A percentile compares a stretch with the other conserved stretches of the same genome.
Conservation (phyloP, 37 sponge, comb jelly and placozoan species). For the Amphimedon queenslandica region DNA sequence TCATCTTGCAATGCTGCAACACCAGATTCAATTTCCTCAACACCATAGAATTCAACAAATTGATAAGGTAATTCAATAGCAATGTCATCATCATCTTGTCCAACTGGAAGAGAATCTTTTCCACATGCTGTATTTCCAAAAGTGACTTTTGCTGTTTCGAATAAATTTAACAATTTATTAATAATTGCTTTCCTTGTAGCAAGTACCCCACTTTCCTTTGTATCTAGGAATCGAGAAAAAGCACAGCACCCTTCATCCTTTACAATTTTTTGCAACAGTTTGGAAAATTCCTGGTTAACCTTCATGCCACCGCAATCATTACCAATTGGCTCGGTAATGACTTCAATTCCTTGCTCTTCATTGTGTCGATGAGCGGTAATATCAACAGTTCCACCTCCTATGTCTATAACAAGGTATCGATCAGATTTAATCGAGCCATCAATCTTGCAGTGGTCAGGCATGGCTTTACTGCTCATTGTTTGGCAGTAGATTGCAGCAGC, state of each 20-base stretch:
- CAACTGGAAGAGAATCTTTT: not conserved
- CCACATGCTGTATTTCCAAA: constrained; percentile 16
- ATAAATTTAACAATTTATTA: constrained; percentile 16
- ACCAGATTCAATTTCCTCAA: not conserved
- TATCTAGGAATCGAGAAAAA: constrained; percentile 10
- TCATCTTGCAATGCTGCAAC: not conserved
- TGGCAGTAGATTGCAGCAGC: constrained; percentile 25
- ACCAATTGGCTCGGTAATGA: constrained; percentile 14
- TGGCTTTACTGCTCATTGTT: not conserved
- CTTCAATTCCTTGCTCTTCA: not conserved
- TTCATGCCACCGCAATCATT: constrained; percentile 45
- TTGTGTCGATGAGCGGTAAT: constrained; percentile 20
- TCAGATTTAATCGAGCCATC: not conserved
- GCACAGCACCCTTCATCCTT: not conserved
- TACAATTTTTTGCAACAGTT: constrained; percentile 2
- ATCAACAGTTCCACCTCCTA: constrained; percentile 57
- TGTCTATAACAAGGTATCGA: constrained; percentile 33
- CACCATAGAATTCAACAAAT: not conserved
- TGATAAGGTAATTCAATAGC: not conserved
- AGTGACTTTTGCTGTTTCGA: constrained; percentile 29
- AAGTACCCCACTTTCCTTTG: constrained; percentile 4
- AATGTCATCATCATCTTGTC: not conserved
- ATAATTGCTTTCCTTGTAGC: constrained; percentile 9
- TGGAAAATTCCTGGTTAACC: constrained; percentile 30
- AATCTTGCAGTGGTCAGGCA: not conserved